Percentiles rank a stretch among this genome's conserved stretches.
These are phyloP conservation scores for Belonocnema kinseyi DNA, from an alignment of 1,140 invertebrate genomes.

Conservation along the genomic window DNA sequence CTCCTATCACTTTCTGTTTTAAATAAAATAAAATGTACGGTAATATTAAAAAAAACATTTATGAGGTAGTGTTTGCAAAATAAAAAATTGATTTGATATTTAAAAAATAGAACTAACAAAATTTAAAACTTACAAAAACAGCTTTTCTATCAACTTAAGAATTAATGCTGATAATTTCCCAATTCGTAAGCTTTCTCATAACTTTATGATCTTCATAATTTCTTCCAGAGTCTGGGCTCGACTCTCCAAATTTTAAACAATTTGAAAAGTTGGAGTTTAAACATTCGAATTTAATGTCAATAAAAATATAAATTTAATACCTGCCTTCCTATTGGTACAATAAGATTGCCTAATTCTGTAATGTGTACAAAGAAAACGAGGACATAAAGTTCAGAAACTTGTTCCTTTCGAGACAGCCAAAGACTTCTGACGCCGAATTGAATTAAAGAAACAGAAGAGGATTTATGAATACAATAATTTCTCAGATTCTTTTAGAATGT, in stretches of 20 bases:
- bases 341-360: constrained; percentile 15
- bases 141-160: neutral
- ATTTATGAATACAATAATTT: constrained; percentile 31
- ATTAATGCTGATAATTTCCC: neutral
- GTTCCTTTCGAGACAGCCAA: constrained; percentile 6
- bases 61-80: no score
- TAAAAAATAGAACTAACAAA: no score
- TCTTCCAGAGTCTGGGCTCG: neutral
- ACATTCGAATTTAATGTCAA: constrained; percentile 22
- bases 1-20: no score
- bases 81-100: no score
- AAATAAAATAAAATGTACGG: no score
- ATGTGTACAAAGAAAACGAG: constrained; percentile 16
- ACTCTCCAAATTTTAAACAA: neutral
- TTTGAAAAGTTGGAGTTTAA: constrained; percentile 21
- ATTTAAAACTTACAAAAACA: no score
- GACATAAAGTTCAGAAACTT: constrained; percentile 27
- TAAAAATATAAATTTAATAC: constrained; percentile 26
- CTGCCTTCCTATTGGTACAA: constrained; percentile 16
- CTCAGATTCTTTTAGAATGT: constrained; percentile 24
- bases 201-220: constrained; percentile 6
- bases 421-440: constrained; percentile 24
- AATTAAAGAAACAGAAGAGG: constrained; percentile 31
- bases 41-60: no score
- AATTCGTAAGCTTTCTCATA: neutral